phyloP scores from a whole-genome alignment of 2,797 vertebrate genomes.

The Sebastes nivosus region DNA sequence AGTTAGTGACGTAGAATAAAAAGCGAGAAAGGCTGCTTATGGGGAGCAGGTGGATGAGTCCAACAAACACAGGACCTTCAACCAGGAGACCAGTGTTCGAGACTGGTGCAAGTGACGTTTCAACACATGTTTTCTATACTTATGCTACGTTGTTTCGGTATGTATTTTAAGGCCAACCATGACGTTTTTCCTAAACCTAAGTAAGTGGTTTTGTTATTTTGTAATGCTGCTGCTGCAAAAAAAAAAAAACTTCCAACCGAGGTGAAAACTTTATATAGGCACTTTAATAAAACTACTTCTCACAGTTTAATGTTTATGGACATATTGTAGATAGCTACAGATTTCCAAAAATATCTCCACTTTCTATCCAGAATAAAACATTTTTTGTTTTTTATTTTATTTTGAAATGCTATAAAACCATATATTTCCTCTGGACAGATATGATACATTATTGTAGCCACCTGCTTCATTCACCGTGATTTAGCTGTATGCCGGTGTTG shows the following conservation, averaged over 20 bases:
- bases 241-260: neutral
- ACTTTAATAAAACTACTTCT: neutral
- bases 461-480: constrained; percentile 9
- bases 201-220: too few species aligned
- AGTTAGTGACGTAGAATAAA: too few species aligned
- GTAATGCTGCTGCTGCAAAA: too few species aligned
- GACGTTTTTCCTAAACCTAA: too few species aligned
- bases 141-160: too few species aligned
- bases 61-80: too few species aligned
- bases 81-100: too few species aligned
- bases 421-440: constrained; percentile 2
- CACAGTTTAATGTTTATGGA: neutral
- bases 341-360: neutral
- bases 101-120: too few species aligned
- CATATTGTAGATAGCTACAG: neutral
- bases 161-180: too few species aligned
- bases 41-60: too few species aligned
- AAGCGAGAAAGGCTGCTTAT: too few species aligned
- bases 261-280: neutral
- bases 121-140: too few species aligned
- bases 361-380: neutral
- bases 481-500: constrained; percentile 27
- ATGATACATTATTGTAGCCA: neutral
- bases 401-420: neutral
- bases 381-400: neutral